Conservation (phyloP, 2,113 vertebrate genomes). For the Catharus minimus region DNA sequence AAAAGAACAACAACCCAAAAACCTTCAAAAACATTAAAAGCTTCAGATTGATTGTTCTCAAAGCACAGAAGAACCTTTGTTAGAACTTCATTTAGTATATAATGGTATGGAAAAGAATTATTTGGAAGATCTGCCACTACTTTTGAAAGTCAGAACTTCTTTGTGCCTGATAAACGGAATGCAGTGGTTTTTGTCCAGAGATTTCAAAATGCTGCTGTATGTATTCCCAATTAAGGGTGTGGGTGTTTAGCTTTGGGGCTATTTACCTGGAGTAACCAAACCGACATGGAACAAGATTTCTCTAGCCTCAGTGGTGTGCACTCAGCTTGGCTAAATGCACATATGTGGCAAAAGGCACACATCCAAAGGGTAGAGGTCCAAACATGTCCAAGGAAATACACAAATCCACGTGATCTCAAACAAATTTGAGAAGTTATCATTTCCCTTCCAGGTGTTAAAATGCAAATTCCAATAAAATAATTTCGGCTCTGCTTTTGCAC, state of each 20-base stretch:
- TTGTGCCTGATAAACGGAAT: not conserved
- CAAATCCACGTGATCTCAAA: not conserved
- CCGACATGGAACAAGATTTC: not conserved
- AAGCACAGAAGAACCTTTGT: not conserved
- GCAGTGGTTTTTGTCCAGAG: not conserved
- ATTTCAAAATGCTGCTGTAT: not conserved
- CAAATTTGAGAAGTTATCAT: not conserved
- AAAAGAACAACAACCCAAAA: not conserved
- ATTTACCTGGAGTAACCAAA: not conserved
- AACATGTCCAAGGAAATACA: not conserved
- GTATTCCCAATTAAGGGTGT: accelerated
- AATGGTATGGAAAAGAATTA: not conserved
- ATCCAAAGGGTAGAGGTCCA: not conserved
- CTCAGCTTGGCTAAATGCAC: not conserved
- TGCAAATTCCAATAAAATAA: not conserved
- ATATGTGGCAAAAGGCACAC: not conserved
- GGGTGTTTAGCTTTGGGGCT: not conserved
- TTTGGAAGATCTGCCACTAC: not conserved
- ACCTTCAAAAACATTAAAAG: not conserved
- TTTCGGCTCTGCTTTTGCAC: not conserved
- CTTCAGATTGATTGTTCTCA: not conserved
- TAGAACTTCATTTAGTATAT: not conserved
- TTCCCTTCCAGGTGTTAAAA: not conserved
- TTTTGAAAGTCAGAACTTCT: not conserved
- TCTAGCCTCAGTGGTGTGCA: not conserved